phyloP scores from a whole-genome alignment of 2,113 vertebrate genomes.

The Isichthys henryi region DNA sequence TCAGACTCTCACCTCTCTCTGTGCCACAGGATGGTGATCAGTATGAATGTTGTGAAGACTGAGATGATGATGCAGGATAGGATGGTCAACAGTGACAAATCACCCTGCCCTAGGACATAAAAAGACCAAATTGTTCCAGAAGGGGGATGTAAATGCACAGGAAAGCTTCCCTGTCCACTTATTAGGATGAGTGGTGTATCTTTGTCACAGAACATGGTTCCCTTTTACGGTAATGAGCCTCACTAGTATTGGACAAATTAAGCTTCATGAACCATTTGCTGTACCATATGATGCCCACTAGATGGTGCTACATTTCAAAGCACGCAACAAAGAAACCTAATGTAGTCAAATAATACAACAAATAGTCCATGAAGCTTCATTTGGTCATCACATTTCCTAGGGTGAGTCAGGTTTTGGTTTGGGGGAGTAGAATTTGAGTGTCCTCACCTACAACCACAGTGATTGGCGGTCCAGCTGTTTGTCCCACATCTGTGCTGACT shows the following conservation, averaged over 20 bases:
- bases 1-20: constrained; percentile 8
- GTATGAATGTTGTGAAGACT: not conserved
- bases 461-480: constrained; percentile 32
- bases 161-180: not conserved
- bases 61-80: constrained; percentile 1
- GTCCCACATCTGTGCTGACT: constrained; percentile 48
- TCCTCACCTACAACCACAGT: constrained; percentile 30
- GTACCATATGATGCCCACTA: not conserved
- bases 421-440: not conserved
- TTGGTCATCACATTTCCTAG: not conserved
- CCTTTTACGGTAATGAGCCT: not conserved
- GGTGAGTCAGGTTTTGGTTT: not conserved
- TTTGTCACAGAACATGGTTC: not conserved
- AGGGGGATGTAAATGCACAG: not conserved
- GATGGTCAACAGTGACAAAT: constrained; percentile 20
- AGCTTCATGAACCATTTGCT: not conserved
- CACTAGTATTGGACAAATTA: not conserved
- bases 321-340: not conserved
- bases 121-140: constrained; percentile 19
- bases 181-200: not conserved
- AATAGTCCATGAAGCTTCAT: not conserved
- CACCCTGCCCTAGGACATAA: constrained; percentile 32
- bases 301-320: not conserved
- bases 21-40: not conserved
- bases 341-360: not conserved